Evolutionary conservation across 2,113 vertebrate genomes (phyloP).

Genomic region (Sitta europaea): DNA sequence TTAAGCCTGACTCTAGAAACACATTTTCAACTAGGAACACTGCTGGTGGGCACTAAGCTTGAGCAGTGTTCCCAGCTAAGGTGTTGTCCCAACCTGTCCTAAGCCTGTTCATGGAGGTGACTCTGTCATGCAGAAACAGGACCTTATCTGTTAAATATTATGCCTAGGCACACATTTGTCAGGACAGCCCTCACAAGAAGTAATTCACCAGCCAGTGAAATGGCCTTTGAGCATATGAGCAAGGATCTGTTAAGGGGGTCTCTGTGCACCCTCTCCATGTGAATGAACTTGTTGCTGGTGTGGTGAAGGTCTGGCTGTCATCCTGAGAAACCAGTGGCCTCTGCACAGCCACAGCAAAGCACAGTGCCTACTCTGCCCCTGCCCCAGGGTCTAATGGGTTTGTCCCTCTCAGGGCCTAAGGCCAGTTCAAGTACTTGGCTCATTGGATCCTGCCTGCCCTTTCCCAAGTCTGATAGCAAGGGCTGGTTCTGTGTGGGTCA

Average conservation of each 20-base stretch:
- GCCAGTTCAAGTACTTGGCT: background rate
- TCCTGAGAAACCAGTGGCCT: background rate
- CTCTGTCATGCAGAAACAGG: background rate
- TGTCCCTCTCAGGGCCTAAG: background rate
- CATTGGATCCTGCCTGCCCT: background rate
- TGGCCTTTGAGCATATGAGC: accelerated
- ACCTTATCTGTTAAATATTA: background rate
- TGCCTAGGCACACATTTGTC: background rate
- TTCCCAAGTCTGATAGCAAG: background rate
- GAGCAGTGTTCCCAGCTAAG: background rate
- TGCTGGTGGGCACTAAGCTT: background rate
- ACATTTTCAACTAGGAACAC: background rate
- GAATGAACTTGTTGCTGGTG: background rate
- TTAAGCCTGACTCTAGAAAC: background rate
- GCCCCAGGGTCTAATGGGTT: background rate
- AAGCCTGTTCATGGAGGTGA: background rate
- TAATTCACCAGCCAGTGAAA: background rate
- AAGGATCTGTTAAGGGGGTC: background rate
- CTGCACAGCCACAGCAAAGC: background rate
- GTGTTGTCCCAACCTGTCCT: background rate
- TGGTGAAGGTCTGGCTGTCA: background rate
- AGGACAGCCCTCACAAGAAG: background rate
- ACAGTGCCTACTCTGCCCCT: background rate
- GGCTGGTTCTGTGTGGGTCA: background rate
- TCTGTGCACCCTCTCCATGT: background rate